A percentile compares a stretch with the other conserved stretches of the same genome.
Evolutionary conservation across 2,888 invertebrate species (phyloP).

Genomic region (Anthrax anthrax): DNA sequence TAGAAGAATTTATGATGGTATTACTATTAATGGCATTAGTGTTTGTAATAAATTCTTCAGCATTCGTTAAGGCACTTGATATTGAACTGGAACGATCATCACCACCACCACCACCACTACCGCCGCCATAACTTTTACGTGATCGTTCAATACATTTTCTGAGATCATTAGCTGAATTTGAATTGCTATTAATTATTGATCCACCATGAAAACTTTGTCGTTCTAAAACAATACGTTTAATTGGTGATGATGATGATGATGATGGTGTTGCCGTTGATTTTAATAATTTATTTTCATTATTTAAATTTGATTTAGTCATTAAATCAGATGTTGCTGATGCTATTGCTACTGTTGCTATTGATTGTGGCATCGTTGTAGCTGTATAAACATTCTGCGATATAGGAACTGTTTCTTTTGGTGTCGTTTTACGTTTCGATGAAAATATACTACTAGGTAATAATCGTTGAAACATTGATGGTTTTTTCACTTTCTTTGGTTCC

Average conservation of each 20-base stretch:
- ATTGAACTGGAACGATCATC: constrained; percentile 23
- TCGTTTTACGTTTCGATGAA: constrained; percentile 27
- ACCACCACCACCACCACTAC: constrained; percentile 19
- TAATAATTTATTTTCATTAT: too few species aligned
- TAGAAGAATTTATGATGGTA: too few species aligned
- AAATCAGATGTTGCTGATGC: neutral
- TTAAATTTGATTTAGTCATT: neutral
- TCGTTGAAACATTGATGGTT: constrained; percentile 29
- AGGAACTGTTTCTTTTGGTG: constrained; percentile 24
- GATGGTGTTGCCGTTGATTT: neutral
- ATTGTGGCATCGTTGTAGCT: neutral
- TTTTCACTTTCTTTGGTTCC: constrained; percentile 21
- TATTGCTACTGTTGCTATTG: neutral
- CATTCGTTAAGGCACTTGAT: constrained; percentile 24
- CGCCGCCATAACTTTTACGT: constrained; percentile 20
- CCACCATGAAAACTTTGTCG: constrained; percentile 22
- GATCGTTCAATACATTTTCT: constrained; percentile 19
- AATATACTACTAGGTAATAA: constrained; percentile 28
- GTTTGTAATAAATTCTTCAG: constrained; percentile 17
- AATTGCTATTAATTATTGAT: constrained; percentile 16
- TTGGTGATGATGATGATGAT: constrained; percentile 12
- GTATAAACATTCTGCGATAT: constrained; percentile 18
- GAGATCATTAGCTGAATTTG: constrained; percentile 14
- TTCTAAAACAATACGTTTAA: constrained; percentile 27
- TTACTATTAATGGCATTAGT: neutral